Evolutionary conservation across 2,113 vertebrate genomes (phyloP).

Genomic region (Ptyas mucosa): DNA sequence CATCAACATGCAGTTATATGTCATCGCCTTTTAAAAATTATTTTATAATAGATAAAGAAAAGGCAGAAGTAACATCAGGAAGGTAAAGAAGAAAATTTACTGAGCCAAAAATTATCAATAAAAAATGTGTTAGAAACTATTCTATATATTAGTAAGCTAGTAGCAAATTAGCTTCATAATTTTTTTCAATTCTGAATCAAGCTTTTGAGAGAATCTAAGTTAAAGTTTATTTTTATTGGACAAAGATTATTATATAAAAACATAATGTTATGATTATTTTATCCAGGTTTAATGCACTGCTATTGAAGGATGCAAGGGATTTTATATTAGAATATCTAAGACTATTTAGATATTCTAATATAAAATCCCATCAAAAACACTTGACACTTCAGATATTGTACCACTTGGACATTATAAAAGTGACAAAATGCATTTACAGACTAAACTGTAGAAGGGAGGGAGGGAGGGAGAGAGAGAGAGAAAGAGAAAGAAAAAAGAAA

Average conservation of each 20-base stretch:
- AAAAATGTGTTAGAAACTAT: not conserved
- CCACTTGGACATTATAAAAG: not conserved
- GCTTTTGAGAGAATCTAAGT: not conserved
- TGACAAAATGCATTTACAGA: not conserved
- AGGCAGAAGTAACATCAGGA: not conserved
- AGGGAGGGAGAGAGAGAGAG: fast-evolving
- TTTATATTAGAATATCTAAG: not conserved
- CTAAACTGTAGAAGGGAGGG: not conserved
- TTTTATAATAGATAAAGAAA: not conserved
- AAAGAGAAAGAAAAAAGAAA: fast-evolving
- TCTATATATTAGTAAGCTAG: not conserved
- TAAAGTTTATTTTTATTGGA: not conserved
- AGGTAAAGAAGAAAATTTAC: not conserved
- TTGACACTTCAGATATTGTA: not conserved
- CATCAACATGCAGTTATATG: not conserved
- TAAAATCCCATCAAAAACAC: not conserved
- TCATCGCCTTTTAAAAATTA: not conserved
- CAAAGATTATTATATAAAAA: not conserved
- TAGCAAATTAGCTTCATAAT: not conserved
- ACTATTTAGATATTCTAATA: not conserved
- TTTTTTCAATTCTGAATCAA: not conserved
- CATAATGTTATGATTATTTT: not conserved
- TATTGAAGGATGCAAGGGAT: not conserved
- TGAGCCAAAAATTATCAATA: not conserved
- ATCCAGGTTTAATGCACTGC: not conserved